Conservation (phyloP, 1,140 invertebrate species). For the Thaumetopoea pityocampa region DNA sequence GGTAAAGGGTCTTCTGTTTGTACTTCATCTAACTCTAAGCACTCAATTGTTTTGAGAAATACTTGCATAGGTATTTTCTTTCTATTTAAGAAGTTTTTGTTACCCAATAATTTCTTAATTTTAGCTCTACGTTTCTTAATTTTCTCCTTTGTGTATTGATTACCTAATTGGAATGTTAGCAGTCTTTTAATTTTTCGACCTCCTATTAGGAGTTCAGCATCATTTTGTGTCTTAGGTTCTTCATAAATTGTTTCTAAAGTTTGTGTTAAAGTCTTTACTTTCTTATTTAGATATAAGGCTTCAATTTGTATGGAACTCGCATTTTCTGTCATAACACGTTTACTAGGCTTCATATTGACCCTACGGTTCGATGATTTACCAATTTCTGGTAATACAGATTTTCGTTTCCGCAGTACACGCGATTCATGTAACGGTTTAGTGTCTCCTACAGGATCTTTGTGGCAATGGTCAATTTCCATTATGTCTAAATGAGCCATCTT, state of each 20-base stretch:
- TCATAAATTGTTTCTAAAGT: slow-evolving; percentile 68
- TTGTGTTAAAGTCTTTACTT: slow-evolving; percentile 53
- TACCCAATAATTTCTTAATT: slow-evolving; percentile 64
- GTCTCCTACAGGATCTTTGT: slow-evolving; percentile 15
- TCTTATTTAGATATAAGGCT: slow-evolving; percentile 65
- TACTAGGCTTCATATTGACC: slow-evolving; percentile 62
- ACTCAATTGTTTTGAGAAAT: slow-evolving; percentile 62
- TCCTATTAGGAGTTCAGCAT: slow-evolving; percentile 42
- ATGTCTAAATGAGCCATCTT: slow-evolving; percentile 66
- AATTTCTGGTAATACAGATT: slow-evolving; percentile 44
- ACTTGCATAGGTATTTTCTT: slow-evolving; percentile 70
- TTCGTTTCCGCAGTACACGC: slow-evolving; percentile 59
- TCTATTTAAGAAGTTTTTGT: slow-evolving; percentile 63
- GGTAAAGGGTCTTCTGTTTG: slow-evolving; percentile 40
- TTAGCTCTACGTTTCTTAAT: slow-evolving; percentile 66
- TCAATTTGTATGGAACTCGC: slow-evolving; percentile 64
- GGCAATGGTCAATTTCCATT: slow-evolving; percentile 51
- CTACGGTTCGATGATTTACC: slow-evolving; percentile 54
- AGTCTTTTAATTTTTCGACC: slow-evolving; percentile 67
- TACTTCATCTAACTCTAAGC: slow-evolving; percentile 63
- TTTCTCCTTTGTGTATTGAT: slow-evolving; percentile 65
- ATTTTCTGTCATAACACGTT: slow-evolving; percentile 49
- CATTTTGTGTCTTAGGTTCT: slow-evolving; percentile 50
- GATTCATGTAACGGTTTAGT: slow-evolving; percentile 24
- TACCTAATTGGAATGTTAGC: slow-evolving; percentile 64